phyloP scores from a whole-genome alignment of 2,797 vertebrate species.

The Acridotheres tristis region DNA sequence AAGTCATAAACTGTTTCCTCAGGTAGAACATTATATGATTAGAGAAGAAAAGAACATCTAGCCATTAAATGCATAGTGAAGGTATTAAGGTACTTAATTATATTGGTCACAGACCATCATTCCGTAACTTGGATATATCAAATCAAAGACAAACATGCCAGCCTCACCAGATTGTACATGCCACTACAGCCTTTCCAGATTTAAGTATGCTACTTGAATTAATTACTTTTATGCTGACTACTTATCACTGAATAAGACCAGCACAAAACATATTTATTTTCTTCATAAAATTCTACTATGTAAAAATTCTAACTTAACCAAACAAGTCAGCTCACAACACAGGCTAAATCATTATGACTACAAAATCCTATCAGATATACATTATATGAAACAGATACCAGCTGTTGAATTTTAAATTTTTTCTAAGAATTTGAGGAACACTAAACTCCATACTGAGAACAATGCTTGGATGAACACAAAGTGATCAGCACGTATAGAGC shows the following conservation, averaged over 20 bases:
- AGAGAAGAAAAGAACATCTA: slow-evolving; percentile 57
- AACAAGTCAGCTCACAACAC: neutral
- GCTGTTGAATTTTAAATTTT: neutral
- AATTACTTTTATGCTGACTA: slow-evolving; percentile 52
- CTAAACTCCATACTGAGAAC: neutral
- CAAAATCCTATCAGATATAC: neutral
- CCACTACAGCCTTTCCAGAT: slow-evolving; percentile 46
- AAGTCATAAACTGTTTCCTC: slow-evolving; percentile 70
- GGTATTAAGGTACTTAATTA: slow-evolving; percentile 67
- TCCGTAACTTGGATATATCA: slow-evolving; percentile 42
- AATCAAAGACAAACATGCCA: slow-evolving; percentile 48
- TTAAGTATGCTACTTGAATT: slow-evolving; percentile 21
- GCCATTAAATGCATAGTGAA: slow-evolving; percentile 61
- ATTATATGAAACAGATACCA: neutral
- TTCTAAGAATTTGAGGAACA: neutral
- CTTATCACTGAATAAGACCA: slow-evolving; percentile 16
- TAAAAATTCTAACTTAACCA: neutral
- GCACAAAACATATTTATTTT: neutral
- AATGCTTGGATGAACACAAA: neutral
- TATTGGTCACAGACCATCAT: slow-evolving; percentile 61
- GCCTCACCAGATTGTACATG: slow-evolving; percentile 50
- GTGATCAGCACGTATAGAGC: neutral
- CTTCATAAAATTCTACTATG: neutral
- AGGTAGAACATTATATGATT: slow-evolving; percentile 69
- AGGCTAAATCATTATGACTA: neutral